A percentile compares a stretch with the other conserved stretches of the same genome.
Evolutionary conservation across 2,797 vertebrate genomes (phyloP).

Genomic region (Garrulus glandarius): DNA sequence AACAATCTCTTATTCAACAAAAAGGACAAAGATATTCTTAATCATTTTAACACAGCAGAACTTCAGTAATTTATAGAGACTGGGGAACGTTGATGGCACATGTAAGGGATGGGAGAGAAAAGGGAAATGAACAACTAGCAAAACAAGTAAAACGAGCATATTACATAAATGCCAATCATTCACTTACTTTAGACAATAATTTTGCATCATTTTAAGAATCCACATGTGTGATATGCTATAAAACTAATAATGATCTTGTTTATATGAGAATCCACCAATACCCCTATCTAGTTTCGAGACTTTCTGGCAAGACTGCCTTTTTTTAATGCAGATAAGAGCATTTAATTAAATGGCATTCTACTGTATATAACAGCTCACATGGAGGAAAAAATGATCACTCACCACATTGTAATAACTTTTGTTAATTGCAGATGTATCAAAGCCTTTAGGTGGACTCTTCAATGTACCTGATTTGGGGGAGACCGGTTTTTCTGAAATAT

Average conservation of each 20-base stretch:
- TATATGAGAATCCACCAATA: not conserved
- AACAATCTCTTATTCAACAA: not conserved
- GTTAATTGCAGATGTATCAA: conserved; percentile 91
- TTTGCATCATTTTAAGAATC: not conserved
- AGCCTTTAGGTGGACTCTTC: conserved; percentile 94
- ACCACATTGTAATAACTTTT: conserved; percentile 99
- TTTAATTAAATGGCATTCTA: not conserved
- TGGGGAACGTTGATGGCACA: not conserved
- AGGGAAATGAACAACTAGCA: not conserved
- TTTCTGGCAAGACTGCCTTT: not conserved
- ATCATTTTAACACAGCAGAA: not conserved
- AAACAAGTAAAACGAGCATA: not conserved
- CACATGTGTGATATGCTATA: not conserved
- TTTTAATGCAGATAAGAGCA: not conserved
- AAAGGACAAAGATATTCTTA: not conserved
- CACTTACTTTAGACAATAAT: not conserved
- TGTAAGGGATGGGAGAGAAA: not conserved
- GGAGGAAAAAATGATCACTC: conserved; percentile 57
- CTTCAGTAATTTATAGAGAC: not conserved
- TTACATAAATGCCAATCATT: not conserved
- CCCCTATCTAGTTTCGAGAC: not conserved
- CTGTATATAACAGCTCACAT: not conserved
- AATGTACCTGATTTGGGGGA: conserved; percentile 94
- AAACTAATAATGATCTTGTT: not conserved
- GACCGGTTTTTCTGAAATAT: conserved; percentile 88